Evolutionary conservation across 92 coral and sea anemone species (phyloP).

Genomic region (Parazoanthus atlanticus): DNA sequence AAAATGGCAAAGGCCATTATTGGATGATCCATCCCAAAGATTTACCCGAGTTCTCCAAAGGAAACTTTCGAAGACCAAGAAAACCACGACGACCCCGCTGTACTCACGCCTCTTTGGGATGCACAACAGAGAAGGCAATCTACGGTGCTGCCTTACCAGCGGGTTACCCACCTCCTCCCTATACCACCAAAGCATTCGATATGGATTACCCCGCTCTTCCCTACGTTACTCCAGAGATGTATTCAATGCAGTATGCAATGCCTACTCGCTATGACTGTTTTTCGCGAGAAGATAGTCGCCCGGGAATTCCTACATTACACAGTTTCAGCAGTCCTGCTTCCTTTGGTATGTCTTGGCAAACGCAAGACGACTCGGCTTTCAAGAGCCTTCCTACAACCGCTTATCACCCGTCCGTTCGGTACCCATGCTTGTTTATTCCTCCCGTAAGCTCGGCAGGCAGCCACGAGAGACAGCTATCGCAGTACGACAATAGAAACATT

Average conservation of each 20-base stretch:
- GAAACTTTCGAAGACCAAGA: constrained; percentile 91
- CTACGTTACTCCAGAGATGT: constrained; percentile 65
- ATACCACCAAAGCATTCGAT: constrained; percentile 30
- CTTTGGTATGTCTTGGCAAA: constrained; percentile 76
- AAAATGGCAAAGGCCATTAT: constrained; percentile 98
- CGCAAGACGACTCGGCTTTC: constrained; percentile 71
- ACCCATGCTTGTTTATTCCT: constrained; percentile 81
- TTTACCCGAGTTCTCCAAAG: constrained; percentile 97
- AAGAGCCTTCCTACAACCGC: constrained; percentile 65
- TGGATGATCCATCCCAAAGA: constrained; percentile 99
- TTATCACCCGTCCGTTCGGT: constrained; percentile 61
- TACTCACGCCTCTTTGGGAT: constrained; percentile 64
- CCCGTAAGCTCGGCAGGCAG: constrained; percentile 41
- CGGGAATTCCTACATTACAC: constrained; percentile 35
- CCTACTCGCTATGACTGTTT: constrained; percentile 71
- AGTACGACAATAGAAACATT: constrained; percentile 44
- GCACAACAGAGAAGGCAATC: constrained; percentile 22
- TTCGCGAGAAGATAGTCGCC: constrained; percentile 48
- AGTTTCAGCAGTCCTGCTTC: constrained; percentile 66
- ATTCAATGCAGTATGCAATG: constrained; percentile 67
- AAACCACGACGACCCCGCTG: constrained; percentile 95
- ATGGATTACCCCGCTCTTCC: constrained; percentile 59
- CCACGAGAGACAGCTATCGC: constrained; percentile 42
- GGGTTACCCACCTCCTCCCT: constrained; percentile 35
- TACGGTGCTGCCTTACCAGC: constrained; percentile 22